Conservation (phyloP, 2,113 vertebrate species). For the Semnornis frantzii region DNA sequence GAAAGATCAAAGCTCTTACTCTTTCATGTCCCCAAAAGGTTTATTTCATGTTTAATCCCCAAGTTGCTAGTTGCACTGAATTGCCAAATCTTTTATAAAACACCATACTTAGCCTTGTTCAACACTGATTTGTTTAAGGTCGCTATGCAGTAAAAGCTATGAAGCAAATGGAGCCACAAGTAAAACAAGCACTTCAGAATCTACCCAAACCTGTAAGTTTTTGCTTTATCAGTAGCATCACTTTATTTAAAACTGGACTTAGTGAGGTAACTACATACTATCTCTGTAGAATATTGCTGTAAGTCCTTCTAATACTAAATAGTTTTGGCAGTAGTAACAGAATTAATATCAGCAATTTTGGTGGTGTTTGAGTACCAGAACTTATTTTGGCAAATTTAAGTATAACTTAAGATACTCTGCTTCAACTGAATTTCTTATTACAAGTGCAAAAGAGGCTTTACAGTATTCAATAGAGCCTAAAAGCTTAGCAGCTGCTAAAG, state of each 20-base stretch:
- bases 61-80: not conserved
- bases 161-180: slow-evolving; percentile 93
- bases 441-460: not conserved
- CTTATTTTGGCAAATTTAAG: not conserved
- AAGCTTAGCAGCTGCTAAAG: not conserved
- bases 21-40: not conserved
- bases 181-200: slow-evolving; percentile 90
- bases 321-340: not conserved
- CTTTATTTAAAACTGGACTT: not conserved
- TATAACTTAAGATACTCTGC: not conserved
- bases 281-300: not conserved
- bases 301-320: not conserved
- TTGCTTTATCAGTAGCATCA: not conserved
- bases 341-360: not conserved
- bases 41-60: fast-evolving
- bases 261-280: not conserved
- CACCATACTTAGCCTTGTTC: not conserved
- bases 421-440: not conserved
- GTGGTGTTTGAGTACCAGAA: not conserved
- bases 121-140: slow-evolving; percentile 75
- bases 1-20: fast-evolving
- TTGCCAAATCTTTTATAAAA: not conserved
- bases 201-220: slow-evolving; percentile 87
- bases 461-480: not conserved
- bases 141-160: slow-evolving; percentile 89